Conservation (phyloP, 2,113 vertebrate species). For the Eidolon helvum region DNA sequence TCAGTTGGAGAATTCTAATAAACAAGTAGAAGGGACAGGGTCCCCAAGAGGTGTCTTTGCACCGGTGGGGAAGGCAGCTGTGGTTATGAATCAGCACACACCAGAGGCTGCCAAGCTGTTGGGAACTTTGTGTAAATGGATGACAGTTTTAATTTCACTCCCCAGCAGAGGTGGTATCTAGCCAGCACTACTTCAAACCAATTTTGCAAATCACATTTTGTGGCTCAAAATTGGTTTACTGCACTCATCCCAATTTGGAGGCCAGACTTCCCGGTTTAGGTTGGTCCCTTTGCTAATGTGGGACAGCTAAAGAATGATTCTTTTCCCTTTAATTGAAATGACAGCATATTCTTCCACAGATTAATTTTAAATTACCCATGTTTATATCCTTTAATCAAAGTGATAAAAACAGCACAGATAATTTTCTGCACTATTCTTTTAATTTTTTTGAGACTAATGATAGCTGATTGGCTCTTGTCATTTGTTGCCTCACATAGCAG, state of each 20-base stretch:
- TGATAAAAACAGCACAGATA: conserved; percentile 55
- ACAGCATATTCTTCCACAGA: conserved; percentile 68
- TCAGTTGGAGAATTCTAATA: not conserved
- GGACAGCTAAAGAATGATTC: conserved; percentile 38
- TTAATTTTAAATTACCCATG: conserved; percentile 68
- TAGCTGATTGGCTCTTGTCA: conserved; percentile 6
- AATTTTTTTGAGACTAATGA: conserved; percentile 40
- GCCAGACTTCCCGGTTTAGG: not conserved
- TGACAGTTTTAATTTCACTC: conserved; percentile 79
- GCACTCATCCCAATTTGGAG: not conserved
- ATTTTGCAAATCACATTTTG: conserved; percentile 69
- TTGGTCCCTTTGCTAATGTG: not conserved
- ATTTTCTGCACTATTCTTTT: conserved; percentile 62
- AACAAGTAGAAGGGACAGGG: not conserved
- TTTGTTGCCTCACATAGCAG: not conserved
- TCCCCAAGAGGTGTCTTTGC: not conserved
- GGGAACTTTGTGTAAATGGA: conserved; percentile 63
- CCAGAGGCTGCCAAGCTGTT: conserved; percentile 63
- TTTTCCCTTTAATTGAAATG: conserved; percentile 64
- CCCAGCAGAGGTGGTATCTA: conserved; percentile 57
- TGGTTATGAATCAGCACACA: conserved; percentile 44
- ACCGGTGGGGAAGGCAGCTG: conserved; percentile 70
- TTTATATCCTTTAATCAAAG: conserved; percentile 71
- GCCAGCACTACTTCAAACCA: conserved; percentile 62
- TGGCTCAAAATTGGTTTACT: conserved; percentile 68